Percentiles rank a stretch among this genome's conserved stretches.
phyloP scores from a whole-genome alignment of 2,888 invertebrate genomes.

The Thumatha senex region DNA sequence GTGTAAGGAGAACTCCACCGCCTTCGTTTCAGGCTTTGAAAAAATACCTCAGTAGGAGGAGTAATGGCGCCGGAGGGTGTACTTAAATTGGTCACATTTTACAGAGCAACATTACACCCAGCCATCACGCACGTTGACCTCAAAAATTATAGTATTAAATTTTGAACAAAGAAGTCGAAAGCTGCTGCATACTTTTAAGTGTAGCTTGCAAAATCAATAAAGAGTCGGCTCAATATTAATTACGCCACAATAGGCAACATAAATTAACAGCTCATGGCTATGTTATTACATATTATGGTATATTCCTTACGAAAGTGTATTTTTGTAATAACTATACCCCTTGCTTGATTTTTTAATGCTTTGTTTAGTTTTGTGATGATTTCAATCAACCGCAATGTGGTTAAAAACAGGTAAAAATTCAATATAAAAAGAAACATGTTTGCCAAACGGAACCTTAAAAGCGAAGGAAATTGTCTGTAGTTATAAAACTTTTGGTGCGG shows the following conservation, averaged over 20 bases:
- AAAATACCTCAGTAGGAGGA: constrained; percentile 41
- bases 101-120: constrained; percentile 56
- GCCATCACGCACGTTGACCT: constrained; percentile 57
- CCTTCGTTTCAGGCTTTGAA: constrained; percentile 36
- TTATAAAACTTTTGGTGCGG: constrained; percentile 42
- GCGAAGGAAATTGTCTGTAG: constrained; percentile 27
- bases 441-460: constrained; percentile 26
- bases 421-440: constrained; percentile 17
- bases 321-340: constrained; percentile 44
- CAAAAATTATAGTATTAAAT: constrained; percentile 66
- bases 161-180: constrained; percentile 58
- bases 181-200: constrained; percentile 45
- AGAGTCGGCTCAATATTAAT: constrained; percentile 50
- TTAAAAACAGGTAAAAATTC: constrained; percentile 5
- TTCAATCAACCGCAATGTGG: constrained; percentile 27
- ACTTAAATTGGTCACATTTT: constrained; percentile 57
- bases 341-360: constrained; percentile 47
- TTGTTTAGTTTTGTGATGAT: constrained; percentile 38
- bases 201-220: constrained; percentile 55
- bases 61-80: constrained; percentile 39
- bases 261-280: constrained; percentile 63
- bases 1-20: constrained; percentile 40
- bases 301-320: constrained; percentile 52
- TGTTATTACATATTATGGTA: constrained; percentile 61
- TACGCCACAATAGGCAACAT: constrained; percentile 53